Base-by-base conservation (phyloP, 2,113 vertebrate species). In the Oreotragus oreotragus region DNA sequence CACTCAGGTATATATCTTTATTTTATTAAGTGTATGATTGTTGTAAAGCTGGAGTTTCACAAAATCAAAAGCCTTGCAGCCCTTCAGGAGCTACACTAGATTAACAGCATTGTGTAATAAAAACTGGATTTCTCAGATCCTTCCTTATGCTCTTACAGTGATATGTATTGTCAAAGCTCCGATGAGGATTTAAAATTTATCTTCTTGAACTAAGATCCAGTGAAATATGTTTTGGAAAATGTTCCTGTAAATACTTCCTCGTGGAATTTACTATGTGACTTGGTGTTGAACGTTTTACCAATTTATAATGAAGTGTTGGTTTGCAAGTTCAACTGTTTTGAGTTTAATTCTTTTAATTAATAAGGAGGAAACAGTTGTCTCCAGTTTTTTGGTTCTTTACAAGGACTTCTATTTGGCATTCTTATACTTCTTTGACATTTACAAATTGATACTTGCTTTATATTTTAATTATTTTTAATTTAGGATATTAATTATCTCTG, bases 151-250 rank as follows among this genome's bases (percentile, higher is more conserved):
- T 66, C 6, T 79, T 58, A 57, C 73, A 17, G 25, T 70, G 45
- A 28, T 58, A 64, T 7, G 12, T 45, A 49, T 57, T 39, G 10
- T n/a, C 53, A 95, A 4, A 8, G 43, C 23, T 88, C 23, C 19
- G 2, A 25, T n/a, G 43, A 45, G 30, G 14, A 60, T 91, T 87
- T 84, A 51, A 77, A 2, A 21, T 66, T 6, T 11, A 43, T 55
- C 17, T 84, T 81, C 19, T 89, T 30, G 19, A 62, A 47, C 36
- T 55, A n/a, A 76, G 23, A 12, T 60, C 28, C 58, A 60, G 13
- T 84, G n/a, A 85, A 94, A 80, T 27, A 17, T 88, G 43, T n/a
- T 79, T 97, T 94, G 85, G 58, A 60, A 66, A 89, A 91, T 85
- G 13, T 2, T 90, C 15, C 36, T 79, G 4, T 80, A 85, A 33